Conservation (phyloP, 2,888 invertebrate genomes). For the Amorpha juglandis region DNA sequence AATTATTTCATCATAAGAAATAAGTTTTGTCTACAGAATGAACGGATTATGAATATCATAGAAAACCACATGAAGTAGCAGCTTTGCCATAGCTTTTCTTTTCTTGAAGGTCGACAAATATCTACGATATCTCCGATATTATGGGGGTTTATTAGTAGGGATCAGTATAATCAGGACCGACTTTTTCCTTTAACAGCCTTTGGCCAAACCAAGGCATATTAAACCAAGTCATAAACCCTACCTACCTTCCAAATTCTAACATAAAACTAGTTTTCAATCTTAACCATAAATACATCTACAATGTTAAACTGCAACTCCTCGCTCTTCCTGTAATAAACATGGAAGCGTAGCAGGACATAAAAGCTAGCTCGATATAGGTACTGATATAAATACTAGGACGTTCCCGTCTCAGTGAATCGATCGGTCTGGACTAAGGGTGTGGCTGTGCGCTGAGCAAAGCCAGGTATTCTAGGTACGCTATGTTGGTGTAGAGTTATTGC, state of each 20-base stretch:
- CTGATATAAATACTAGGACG: not conserved
- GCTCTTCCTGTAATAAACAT: not conserved
- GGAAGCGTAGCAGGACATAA: not conserved
- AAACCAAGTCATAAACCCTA: too few species aligned
- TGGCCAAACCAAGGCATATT: too few species aligned
- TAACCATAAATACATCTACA: not conserved
- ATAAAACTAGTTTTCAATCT: not conserved
- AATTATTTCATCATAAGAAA: too few species aligned
- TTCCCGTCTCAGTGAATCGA: not conserved
- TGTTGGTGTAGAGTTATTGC: not conserved
- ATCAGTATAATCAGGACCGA: too few species aligned
- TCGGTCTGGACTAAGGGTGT: constrained; percentile 1
- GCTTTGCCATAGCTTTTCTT: too few species aligned
- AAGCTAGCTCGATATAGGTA: not conserved
- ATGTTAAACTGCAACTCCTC: not conserved
- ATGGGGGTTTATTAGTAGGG: too few species aligned
- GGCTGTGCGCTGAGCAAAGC: not conserved
- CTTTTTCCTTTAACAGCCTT: too few species aligned
- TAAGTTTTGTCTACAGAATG: too few species aligned
- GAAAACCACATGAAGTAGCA: too few species aligned
- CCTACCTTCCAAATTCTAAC: not conserved
- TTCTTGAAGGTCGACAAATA: too few species aligned
- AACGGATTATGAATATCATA: too few species aligned
- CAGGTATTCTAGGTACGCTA: not conserved
- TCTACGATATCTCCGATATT: too few species aligned